phyloP scores from a whole-genome alignment of 2,888 invertebrate species.

The Graphium colonna region DNA sequence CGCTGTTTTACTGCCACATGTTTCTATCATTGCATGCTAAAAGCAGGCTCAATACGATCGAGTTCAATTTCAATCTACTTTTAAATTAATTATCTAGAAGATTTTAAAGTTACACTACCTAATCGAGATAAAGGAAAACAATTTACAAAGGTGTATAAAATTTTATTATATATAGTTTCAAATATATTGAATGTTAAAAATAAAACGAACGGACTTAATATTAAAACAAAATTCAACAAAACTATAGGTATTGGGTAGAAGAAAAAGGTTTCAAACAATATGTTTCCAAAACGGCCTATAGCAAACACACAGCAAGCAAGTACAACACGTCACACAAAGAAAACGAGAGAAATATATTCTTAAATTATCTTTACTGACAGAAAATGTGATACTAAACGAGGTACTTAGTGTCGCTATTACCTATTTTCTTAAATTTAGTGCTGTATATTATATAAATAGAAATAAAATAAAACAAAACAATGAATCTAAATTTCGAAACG shows the following conservation, averaged over 20 bases:
- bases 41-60: conserved; percentile 20
- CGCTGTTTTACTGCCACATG: conserved; percentile 21
- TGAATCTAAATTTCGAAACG: conserved; percentile 54
- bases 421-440: conserved; percentile 58
- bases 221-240: not conserved
- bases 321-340: conserved; percentile 66
- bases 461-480: conserved; percentile 56
- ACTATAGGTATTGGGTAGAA: not conserved
- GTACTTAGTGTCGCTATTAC: conserved; percentile 58
- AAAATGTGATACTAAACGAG: conserved; percentile 56
- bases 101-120: conserved; percentile 25
- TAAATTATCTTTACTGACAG: conserved; percentile 47
- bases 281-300: conserved; percentile 79
- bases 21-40: conserved; percentile 25
- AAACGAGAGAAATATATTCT: conserved; percentile 64
- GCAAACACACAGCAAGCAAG: conserved; percentile 78
- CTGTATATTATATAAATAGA: conserved; percentile 39
- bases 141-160: conserved; percentile 7
- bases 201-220: conserved; percentile 35
- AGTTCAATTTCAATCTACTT: conserved; percentile 28
- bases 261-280: conserved; percentile 41
- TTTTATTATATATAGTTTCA: not conserved
- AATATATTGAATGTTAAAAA: not conserved
- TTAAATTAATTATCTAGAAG: conserved; percentile 11
- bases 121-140: conserved; percentile 27